phyloP scores from a whole-genome alignment of 2,888 invertebrate genomes.

The Palloptera scutellata region DNA sequence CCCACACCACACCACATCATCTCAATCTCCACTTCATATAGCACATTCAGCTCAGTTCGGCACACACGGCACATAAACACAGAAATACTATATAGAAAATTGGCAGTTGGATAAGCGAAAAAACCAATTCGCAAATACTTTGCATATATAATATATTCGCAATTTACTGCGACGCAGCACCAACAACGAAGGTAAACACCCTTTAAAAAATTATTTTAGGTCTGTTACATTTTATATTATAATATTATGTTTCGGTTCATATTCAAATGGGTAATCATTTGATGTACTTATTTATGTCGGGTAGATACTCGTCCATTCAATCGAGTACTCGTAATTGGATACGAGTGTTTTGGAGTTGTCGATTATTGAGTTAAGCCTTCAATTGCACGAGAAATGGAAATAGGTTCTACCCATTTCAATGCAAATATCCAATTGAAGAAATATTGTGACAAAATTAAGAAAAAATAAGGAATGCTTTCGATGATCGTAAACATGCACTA shows the following conservation, averaged over 20 bases:
- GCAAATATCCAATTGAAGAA: too few relatives aligned
- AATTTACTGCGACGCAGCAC: slow-evolving; percentile 50
- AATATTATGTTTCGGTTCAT: neutral
- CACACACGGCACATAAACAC: slow-evolving; percentile 34
- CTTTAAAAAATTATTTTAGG: slow-evolving; percentile 43
- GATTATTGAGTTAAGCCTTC: neutral
- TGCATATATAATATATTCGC: slow-evolving; percentile 63
- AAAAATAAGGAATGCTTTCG: too few relatives aligned
- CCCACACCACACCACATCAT: slow-evolving; percentile 5
- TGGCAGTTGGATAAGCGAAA: slow-evolving; percentile 60
- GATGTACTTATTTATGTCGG: neutral
- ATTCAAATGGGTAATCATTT: neutral
- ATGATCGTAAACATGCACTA: too few relatives aligned
- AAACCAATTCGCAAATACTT: slow-evolving; percentile 65
- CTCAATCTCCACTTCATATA: slow-evolving; percentile 13
- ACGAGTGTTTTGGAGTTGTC: neutral
- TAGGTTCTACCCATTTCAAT: too few relatives aligned
- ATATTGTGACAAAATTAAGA: too few relatives aligned
- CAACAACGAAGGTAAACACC: slow-evolving; percentile 54
- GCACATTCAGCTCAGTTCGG: slow-evolving; percentile 34
- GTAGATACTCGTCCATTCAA: neutral
- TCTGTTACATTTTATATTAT: neutral
- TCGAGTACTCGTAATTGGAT: neutral
- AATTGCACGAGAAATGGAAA: neutral
- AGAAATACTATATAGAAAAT: slow-evolving; percentile 47